Base-by-base conservation (phyloP, 1,140 invertebrate genomes). In the Drosophila elegans region DNA sequence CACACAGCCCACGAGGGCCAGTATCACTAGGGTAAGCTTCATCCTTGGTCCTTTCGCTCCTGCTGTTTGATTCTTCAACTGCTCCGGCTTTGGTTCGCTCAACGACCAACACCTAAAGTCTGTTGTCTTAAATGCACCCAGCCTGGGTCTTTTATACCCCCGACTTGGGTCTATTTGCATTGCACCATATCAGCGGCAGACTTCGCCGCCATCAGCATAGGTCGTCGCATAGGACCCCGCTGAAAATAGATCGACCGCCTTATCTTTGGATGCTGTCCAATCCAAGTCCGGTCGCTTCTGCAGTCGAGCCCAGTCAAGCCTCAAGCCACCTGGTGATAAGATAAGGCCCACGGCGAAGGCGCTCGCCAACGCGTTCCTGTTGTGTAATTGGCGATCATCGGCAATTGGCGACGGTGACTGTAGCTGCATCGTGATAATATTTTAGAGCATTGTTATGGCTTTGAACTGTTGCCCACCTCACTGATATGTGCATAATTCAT, bases 61-160 rank as follows among this genome's bases (percentile, higher is more conserved):
- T 51, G 45, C n/a, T 76, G 21, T 41, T 41, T 16, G 57, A 39
- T 66, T 36, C 49, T 42, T 36, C 29, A 54, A 77, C 80, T 82
- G 86, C 85, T 90, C 85, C 86, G 86, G 80, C 46, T 62, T 69
- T 74, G 78, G 74, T 74, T 10, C 67, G 62, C 73, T 71, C 41
- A 68, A 73, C 52, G 69, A 56, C 80, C 74, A 90, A 90, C 61
- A 78, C 86, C 86, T 85, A 88, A 84, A 85, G 83, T 91, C 88
- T 91, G 83, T 84, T 88, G 71, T 41, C 54, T 60, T 57, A 29
- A 32, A 32, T 38, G 27, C 29, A 57, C 38, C 55, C 48, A 59
- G 7, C 16, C 12, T 13, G 12, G 5, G 7, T 16, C 49, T 83
- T 82, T 55, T 82, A 83, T 82, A 82, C 56, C 61, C 52, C 9